Evolutionary conservation across 2,113 vertebrate species (phyloP), one percentile per base, ranked within the genome.

Genomic region (Poeciliopsis turrubarensis): DNA sequence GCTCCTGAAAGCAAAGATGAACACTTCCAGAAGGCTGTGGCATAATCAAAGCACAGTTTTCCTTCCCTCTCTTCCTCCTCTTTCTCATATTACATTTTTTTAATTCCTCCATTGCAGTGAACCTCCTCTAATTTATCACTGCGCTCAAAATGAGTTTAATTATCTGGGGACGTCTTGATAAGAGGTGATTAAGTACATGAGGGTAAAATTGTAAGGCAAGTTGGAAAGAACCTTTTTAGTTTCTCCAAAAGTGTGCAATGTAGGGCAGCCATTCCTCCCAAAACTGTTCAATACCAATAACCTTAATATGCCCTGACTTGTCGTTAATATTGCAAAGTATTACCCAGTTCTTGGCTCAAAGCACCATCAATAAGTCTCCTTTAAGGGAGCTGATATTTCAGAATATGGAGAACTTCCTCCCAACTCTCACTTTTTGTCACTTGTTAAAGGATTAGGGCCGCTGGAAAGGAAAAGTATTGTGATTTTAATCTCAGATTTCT

Each of bases 121-220:
- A 71, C 57, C 12, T 41, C 65, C 27, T 47, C 60, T 65, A 68
- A 82, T 87, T 85, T 73, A 89, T 92, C 80, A 79, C 39, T 3
- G 5, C 9, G 5, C 72, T 54, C 25, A 34, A 54, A 70, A 70
- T 82, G 75, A 71, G 68, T 78, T 75, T 87, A 89, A 90, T 86
- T 90, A 78, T 77, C 80, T 76, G 62, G 51, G 75, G 80, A 73
- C 69, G 75, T 84, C 72, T 73, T 69, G 76, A 88, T 89, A 88
- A 89, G 57, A 72, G 78, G 82, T 89, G 77, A 87, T 89, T 79
- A 81, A 82, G 34, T 72, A 22, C 57, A 60, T 30, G 60, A 79
- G 31, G 26, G 64, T 62, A 72, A 63, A 79, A 72, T 80, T 66
- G 75, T 85, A 79, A 60, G 44, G 30, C 11, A 34, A 76, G 47